Percentiles rank a stretch among this genome's conserved stretches.
Evolutionary conservation across 2,888 invertebrate genomes (phyloP).

Genomic region (Hypomecis punctinalis): DNA sequence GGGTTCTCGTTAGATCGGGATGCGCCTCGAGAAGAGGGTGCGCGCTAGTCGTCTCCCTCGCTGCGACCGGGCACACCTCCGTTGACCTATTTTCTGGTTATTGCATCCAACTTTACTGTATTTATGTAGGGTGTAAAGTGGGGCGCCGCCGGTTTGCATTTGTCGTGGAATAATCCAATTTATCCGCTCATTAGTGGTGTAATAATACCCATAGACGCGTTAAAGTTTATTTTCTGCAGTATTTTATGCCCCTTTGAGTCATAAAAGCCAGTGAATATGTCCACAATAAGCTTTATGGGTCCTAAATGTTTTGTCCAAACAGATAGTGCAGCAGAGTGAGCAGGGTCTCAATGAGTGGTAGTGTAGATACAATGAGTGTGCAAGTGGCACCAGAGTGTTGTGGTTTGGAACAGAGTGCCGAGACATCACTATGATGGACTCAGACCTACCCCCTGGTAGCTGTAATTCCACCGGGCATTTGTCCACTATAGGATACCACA

Average conservation of each 20-base stretch:
- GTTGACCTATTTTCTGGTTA: constrained; percentile 84
- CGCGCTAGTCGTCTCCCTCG: constrained; percentile 71
- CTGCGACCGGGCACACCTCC: constrained; percentile 81
- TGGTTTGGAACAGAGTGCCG: constrained; percentile 49
- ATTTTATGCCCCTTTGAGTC: constrained; percentile 7
- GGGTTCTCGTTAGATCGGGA: constrained; percentile 63
- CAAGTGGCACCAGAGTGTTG: constrained; percentile 47
- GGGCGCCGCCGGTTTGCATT: constrained; percentile 72
- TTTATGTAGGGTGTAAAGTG: constrained; percentile 74
- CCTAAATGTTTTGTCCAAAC: constrained; percentile 21
- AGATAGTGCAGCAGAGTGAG: constrained; percentile 25
- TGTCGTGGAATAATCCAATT: constrained; percentile 61
- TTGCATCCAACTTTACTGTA: constrained; percentile 81
- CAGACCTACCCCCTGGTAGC: constrained; percentile 80
- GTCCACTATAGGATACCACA: constrained; percentile 81
- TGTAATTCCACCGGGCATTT: constrained; percentile 83
- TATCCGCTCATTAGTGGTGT: constrained; percentile 31
- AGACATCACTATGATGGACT: constrained; percentile 76
- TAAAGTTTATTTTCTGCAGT: constrained; percentile 13
- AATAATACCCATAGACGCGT: constrained; percentile 16
- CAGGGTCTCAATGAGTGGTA: constrained; percentile 40
- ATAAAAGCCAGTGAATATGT: constrained; percentile 6
- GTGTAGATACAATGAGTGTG: constrained; percentile 57
- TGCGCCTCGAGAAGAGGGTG: constrained; percentile 64
- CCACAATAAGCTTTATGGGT: constrained; percentile 2